A percentile compares a stretch with the other conserved stretches of the same genome.
These are phyloP conservation scores for Dilophus febrilis DNA, from an alignment of 2,888 invertebrate genomes.

Conservation along the genomic window DNA sequence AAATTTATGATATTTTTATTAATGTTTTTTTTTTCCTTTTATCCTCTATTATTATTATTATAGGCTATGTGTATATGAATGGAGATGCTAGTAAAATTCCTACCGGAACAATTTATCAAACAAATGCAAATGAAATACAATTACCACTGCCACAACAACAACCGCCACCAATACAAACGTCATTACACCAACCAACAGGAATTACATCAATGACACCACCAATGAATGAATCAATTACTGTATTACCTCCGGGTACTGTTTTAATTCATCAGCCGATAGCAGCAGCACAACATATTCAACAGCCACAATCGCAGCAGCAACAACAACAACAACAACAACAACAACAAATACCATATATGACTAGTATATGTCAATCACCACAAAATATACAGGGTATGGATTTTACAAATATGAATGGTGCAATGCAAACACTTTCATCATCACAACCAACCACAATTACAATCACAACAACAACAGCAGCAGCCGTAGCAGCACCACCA, in stretches of 20 bases:
- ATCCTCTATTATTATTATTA: too few species aligned
- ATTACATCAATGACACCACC: conserved; percentile 12
- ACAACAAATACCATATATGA: not conserved
- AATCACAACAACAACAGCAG: conserved; percentile 1
- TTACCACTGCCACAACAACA: not conserved
- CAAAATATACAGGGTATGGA: conserved; percentile 12
- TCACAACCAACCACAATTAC: conserved; percentile 2
- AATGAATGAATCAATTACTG: conserved; percentile 3
- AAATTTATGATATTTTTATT: too few species aligned
- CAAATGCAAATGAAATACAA: conserved; percentile 41
- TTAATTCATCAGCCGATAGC: not conserved
- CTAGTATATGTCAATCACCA: not conserved
- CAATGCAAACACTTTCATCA: conserved; percentile 21
- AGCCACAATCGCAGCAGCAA: not conserved
- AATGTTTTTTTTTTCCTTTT: too few species aligned
- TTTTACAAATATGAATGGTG: conserved; percentile 22
- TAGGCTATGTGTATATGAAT: conserved; percentile 68
- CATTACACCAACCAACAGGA: conserved; percentile 17
- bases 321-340: not conserved
- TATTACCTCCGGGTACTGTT: conserved; percentile 6
- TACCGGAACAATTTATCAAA: conserved; percentile 49
- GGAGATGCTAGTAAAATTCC: conserved; percentile 63
- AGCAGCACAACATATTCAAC: not conserved
- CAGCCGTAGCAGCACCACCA: not conserved
- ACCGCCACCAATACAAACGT: conserved; percentile 13